phyloP scores from a whole-genome alignment of 2,888 invertebrate genomes.

The Drosophila stalkeri region DNA sequence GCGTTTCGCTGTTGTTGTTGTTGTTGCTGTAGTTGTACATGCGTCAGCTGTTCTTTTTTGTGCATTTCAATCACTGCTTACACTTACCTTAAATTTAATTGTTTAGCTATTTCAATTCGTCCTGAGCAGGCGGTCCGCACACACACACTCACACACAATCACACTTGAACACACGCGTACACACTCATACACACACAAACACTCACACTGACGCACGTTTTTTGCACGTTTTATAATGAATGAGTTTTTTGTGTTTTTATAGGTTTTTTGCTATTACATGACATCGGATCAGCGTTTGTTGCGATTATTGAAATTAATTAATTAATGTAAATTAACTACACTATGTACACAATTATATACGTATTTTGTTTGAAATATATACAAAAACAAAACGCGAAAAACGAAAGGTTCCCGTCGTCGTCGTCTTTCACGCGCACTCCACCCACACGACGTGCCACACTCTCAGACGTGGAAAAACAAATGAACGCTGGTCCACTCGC shows the following conservation, averaged over 20 bases:
- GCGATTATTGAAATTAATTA: constrained; percentile 32
- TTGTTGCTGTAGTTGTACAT: constrained; percentile 45
- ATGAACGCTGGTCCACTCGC: constrained; percentile 47
- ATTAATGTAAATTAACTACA: constrained; percentile 60
- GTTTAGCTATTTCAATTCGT: constrained; percentile 66
- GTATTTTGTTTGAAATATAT: constrained; percentile 64
- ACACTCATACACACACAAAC: constrained; percentile 39
- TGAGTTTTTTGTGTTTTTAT: constrained; percentile 51
- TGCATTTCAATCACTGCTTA: constrained; percentile 31
- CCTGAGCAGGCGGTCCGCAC: constrained; percentile 53
- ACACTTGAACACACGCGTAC: constrained; percentile 26
- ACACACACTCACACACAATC: constrained; percentile 28
- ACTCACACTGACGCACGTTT: constrained; percentile 61
- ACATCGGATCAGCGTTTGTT: constrained; percentile 46
- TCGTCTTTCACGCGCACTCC: constrained; percentile 66
- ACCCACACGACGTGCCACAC: constrained; percentile 66
- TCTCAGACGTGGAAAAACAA: constrained; percentile 64
- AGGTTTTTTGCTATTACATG: constrained; percentile 65
- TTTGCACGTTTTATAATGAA: constrained; percentile 58
- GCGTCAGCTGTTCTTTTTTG: constrained; percentile 67
- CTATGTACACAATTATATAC: constrained; percentile 66
- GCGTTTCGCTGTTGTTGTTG: neutral
- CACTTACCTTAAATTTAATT: constrained; percentile 68
- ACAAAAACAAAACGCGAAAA: constrained; percentile 77
- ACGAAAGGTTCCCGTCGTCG: constrained; percentile 68